Conservation (phyloP, 2,113 vertebrate species). For the Hirundichthys speculiger region DNA sequence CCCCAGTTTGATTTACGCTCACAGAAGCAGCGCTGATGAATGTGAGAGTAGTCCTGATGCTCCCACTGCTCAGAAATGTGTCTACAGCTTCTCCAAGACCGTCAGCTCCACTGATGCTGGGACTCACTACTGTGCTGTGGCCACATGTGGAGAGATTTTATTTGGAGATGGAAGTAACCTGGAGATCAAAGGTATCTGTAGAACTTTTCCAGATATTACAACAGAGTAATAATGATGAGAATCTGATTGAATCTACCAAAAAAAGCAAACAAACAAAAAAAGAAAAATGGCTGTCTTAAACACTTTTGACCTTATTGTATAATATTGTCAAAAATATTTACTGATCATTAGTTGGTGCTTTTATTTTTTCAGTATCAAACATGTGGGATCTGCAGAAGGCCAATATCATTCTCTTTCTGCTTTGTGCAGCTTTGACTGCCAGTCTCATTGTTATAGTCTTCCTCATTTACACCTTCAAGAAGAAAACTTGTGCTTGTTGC, state of each 20-base stretch:
- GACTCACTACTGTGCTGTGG: conserved; percentile 51
- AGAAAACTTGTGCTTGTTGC: fast-evolving
- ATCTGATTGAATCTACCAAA: too few relatives aligned
- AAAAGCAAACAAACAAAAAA: too few relatives aligned
- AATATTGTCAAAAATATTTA: too few relatives aligned
- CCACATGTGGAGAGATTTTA: conserved; percentile 38
- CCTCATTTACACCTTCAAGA: conserved; percentile 5
- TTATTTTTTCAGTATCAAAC: fast-evolving
- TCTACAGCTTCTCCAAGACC: conserved; percentile 17
- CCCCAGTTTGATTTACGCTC: not conserved
- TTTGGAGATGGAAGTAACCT: conserved; percentile 44
- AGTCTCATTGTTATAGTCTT: conserved; percentile 3
- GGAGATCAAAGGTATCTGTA: fast-evolving
- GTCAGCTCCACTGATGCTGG: conserved; percentile 12
- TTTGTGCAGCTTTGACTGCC: not conserved
- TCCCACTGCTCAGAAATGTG: not conserved
- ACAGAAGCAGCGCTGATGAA: fast-evolving
- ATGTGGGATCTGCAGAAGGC: too few relatives aligned
- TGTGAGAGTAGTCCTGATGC: not conserved
- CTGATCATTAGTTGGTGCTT: fast-evolving
- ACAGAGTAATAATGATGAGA: too few relatives aligned
- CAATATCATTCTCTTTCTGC: fast-evolving
- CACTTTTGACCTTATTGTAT: too few relatives aligned
- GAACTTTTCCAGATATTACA: too few relatives aligned
- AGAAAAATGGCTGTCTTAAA: too few relatives aligned